Evolutionary conservation across 64 coral and sea anemone species (phyloP).

Genomic region (Stylophora pistillata): DNA sequence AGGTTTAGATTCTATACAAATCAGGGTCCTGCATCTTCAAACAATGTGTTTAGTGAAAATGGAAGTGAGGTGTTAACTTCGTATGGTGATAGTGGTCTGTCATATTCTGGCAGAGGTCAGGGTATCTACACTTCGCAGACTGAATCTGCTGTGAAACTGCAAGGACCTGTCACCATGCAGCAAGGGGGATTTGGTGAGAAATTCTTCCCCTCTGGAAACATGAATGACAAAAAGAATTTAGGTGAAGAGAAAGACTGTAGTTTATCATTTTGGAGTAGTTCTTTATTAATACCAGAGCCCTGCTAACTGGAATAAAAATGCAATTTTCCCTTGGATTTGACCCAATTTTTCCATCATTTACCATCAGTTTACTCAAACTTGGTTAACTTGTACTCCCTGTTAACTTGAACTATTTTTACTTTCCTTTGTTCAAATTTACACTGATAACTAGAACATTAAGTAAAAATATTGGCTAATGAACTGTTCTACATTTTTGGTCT

Average conservation of each 20-base stretch:
- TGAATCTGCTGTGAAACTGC: neutral
- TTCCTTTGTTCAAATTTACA: neutral
- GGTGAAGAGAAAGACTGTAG: neutral
- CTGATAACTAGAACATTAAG: neutral
- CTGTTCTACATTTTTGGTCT: too few relatives aligned
- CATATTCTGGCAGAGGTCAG: slow-evolving; percentile 49
- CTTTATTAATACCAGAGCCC: too few relatives aligned
- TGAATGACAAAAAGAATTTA: slow-evolving; percentile 30
- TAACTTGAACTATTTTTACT: too few relatives aligned
- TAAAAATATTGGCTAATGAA: neutral
- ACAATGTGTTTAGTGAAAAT: slow-evolving; percentile 61
- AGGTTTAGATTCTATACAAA: slow-evolving; percentile 35
- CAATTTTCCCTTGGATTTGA: too few relatives aligned
- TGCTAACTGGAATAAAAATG: too few relatives aligned
- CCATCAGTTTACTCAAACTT: too few relatives aligned
- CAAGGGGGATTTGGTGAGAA: slow-evolving; percentile 30
- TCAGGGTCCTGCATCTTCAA: slow-evolving; percentile 51
- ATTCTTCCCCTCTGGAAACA: neutral
- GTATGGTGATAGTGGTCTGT: slow-evolving; percentile 11
- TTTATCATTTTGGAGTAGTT: neutral
- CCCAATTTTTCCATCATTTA: too few relatives aligned
- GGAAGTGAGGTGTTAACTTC: slow-evolving; percentile 58
- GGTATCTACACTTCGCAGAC: neutral
- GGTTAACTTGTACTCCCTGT: too few relatives aligned
- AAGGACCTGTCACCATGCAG: slow-evolving; percentile 17